Conservation (phyloP, 1,140 invertebrate species). For the Drosophila micromelanica region DNA sequence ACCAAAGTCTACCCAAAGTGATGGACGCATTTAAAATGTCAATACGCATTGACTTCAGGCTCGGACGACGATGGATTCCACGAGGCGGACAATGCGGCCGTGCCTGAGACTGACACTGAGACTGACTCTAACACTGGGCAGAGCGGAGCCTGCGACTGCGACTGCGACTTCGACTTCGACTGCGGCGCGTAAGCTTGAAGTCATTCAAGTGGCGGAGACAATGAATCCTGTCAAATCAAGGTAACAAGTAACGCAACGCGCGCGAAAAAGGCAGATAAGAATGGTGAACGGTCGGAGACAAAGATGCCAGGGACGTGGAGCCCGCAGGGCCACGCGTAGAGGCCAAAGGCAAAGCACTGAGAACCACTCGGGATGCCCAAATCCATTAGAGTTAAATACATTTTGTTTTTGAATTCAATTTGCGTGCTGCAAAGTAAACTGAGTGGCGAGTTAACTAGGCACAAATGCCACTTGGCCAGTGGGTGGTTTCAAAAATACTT, state of each 20-base stretch:
- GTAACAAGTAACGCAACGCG: constrained; percentile 45
- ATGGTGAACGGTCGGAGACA: constrained; percentile 1
- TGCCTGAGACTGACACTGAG: constrained; percentile 14
- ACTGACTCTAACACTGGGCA: constrained; percentile 4
- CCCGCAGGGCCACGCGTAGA: neutral
- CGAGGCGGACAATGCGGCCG: constrained; percentile 24
- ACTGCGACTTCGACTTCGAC: neutral
- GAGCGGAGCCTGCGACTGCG: constrained; percentile 6
- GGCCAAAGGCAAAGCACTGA: constrained; percentile 15
- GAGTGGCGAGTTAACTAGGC: constrained; percentile 55
- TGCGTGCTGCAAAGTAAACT: constrained; percentile 27
- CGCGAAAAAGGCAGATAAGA: constrained; percentile 39
- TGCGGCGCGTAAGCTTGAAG: constrained; percentile 64
- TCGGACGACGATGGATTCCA: constrained; percentile 27
- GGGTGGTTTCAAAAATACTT: constrained; percentile 39
- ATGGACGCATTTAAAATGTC: constrained; percentile 84
- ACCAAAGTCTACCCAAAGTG: constrained; percentile 54
- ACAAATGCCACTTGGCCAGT: constrained; percentile 30
- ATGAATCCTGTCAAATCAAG: constrained; percentile 81
- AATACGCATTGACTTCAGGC: constrained; percentile 75
- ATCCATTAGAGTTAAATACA: constrained; percentile 79
- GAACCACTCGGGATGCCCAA: constrained; percentile 64
- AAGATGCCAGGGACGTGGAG: neutral
- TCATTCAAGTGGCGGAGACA: constrained; percentile 76
- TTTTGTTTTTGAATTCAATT: constrained; percentile 76